Evolutionary conservation across 2,888 invertebrate genomes (phyloP).

Genomic region (Blera fallax): DNA sequence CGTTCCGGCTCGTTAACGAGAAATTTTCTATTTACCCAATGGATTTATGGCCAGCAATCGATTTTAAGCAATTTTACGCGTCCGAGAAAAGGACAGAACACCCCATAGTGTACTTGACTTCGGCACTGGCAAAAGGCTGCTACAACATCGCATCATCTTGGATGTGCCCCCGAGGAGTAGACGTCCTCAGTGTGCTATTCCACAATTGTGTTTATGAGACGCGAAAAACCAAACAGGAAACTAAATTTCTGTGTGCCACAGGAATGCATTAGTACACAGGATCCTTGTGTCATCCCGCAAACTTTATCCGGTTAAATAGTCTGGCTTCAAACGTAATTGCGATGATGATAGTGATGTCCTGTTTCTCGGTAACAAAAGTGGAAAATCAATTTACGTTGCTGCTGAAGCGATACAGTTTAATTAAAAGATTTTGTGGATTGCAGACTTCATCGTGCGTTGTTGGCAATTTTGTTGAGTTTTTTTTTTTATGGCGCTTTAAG

Average conservation of each 20-base stretch:
- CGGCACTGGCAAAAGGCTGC: background rate
- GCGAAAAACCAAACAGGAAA: background rate
- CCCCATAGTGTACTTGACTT: background rate
- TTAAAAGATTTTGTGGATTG: background rate
- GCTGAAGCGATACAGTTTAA: background rate
- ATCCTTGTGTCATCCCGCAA: background rate
- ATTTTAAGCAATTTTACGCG: background rate
- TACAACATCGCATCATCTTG: background rate
- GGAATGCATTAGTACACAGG: background rate
- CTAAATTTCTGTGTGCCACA: background rate
- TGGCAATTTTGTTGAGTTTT: too few relatives aligned
- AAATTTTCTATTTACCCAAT: background rate
- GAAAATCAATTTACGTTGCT: background rate
- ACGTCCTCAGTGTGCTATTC: too few relatives aligned
- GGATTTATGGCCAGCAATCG: background rate
- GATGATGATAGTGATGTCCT: background rate
- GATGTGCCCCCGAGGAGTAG: background rate
- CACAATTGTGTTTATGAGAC: background rate
- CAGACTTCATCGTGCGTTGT: background rate
- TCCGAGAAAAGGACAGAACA: background rate
- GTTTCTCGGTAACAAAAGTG: background rate
- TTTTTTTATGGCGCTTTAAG: background rate
- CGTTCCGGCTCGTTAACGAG: slow-evolving; percentile 12
- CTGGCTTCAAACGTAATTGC: background rate
- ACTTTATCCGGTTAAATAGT: background rate